Evolutionary conservation across 2,888 invertebrate genomes (phyloP).

Genomic region (Pandemis corylana): DNA sequence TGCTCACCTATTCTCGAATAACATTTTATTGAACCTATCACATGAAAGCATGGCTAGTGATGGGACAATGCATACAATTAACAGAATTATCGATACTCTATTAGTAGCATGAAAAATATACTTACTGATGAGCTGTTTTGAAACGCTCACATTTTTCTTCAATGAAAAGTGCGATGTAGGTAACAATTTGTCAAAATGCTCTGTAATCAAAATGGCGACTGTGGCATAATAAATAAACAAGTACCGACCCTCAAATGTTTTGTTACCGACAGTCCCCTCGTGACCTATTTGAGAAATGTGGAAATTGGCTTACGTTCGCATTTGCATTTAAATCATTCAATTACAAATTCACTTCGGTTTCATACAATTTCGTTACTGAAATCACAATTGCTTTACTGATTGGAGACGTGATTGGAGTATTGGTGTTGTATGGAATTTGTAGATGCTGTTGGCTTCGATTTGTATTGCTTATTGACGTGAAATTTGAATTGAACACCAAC

Average conservation of each 20-base stretch:
- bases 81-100: not conserved
- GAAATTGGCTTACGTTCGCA: conserved; percentile 33
- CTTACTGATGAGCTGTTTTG: too few relatives aligned
- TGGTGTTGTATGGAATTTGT: not conserved
- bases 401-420: conserved; percentile 11
- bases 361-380: conserved; percentile 32
- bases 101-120: not conserved
- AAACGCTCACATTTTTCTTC: too few relatives aligned
- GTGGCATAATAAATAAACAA: not conserved
- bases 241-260: not conserved
- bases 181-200: too few relatives aligned
- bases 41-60: conserved; percentile 20
- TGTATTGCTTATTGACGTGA: not conserved
- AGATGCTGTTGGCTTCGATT: not conserved
- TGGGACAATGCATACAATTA: not conserved
- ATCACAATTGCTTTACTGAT: conserved; percentile 32
- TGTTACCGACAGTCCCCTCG: not conserved
- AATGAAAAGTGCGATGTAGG: too few relatives aligned
- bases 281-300: conserved; percentile 14
- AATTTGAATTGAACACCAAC: too few relatives aligned
- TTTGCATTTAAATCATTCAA: conserved; percentile 37
- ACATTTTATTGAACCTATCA: conserved; percentile 37
- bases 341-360: conserved; percentile 28
- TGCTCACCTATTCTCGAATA: conserved; percentile 21
- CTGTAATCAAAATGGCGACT: not conserved